phyloP scores from a whole-genome alignment of 2,797 vertebrate genomes.

The Parauchenoglanis ngamensis region DNA sequence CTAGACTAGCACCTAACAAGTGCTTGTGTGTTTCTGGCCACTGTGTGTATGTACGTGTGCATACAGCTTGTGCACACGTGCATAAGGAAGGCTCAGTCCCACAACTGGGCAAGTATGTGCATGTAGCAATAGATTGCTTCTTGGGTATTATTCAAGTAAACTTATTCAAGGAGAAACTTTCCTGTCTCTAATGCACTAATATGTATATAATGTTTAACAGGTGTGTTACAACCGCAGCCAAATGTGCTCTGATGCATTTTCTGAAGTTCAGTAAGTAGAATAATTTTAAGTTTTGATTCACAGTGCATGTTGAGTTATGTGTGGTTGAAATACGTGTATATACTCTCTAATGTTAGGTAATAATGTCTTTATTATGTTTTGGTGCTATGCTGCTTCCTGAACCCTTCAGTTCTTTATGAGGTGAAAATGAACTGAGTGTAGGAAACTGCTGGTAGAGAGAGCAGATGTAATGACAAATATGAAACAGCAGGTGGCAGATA shows the following conservation, averaged over 20 bases:
- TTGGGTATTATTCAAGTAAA: neutral
- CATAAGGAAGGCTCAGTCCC: neutral
- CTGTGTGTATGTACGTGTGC: neutral
- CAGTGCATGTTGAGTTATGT: neutral
- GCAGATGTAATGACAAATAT: constrained; percentile 5
- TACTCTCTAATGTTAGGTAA: neutral
- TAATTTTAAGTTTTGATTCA: neutral
- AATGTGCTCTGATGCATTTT: neutral
- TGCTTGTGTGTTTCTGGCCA: neutral
- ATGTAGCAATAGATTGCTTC: neutral
- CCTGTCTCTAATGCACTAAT: neutral
- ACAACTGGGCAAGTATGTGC: neutral
- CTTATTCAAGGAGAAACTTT: neutral
- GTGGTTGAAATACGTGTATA: neutral
- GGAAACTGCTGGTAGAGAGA: neutral
- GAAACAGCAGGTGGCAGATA: constrained; percentile 20
- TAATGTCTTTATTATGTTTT: neutral
- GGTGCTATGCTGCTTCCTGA: neutral
- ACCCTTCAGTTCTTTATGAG: neutral
- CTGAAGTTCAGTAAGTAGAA: neutral
- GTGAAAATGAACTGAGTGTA: neutral
- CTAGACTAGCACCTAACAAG: neutral
- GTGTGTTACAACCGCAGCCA: neutral
- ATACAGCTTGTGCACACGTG: neutral
- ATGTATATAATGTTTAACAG: neutral